Evolutionary conservation across 2,113 vertebrate species (phyloP).

Genomic region (Pseudopipra pipra): DNA sequence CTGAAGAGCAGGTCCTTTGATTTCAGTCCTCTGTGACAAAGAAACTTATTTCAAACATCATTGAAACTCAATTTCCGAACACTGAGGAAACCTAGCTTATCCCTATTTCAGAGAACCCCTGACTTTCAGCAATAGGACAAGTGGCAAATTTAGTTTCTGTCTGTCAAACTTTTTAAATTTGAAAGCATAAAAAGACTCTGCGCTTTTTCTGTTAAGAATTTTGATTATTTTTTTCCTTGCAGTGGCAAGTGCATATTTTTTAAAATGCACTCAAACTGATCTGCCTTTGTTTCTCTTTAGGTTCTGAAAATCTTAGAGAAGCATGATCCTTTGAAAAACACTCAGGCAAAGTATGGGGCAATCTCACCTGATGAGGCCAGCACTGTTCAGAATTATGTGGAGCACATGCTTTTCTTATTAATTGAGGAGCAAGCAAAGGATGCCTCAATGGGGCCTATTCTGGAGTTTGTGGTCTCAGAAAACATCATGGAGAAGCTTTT

Average conservation of each 20-base stretch:
- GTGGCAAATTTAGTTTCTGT: not conserved
- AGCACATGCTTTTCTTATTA: conserved; percentile 94
- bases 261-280: not conserved
- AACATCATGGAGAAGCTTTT: conserved; percentile 99
- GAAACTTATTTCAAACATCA: not conserved
- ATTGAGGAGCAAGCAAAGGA: conserved; percentile 90
- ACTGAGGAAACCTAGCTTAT: not conserved
- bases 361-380: conserved; percentile 91
- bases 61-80: not conserved
- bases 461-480: conserved; percentile 97
- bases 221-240: not conserved
- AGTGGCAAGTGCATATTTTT: not conserved
- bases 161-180: not conserved
- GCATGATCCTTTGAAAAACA: conserved; percentile 89
- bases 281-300: conserved; percentile 69
- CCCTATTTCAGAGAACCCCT: not conserved
- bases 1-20: not conserved
- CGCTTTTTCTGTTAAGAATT: not conserved
- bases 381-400: conserved; percentile 97
- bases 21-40: not conserved
- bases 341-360: conserved; percentile 77
- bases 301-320: conserved; percentile 97
- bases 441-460: conserved; percentile 94
- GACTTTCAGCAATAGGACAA: not conserved
- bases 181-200: not conserved